Evolutionary conservation across 2,888 invertebrate genomes (phyloP).

Genomic region (Tachystola acroxantha): DNA sequence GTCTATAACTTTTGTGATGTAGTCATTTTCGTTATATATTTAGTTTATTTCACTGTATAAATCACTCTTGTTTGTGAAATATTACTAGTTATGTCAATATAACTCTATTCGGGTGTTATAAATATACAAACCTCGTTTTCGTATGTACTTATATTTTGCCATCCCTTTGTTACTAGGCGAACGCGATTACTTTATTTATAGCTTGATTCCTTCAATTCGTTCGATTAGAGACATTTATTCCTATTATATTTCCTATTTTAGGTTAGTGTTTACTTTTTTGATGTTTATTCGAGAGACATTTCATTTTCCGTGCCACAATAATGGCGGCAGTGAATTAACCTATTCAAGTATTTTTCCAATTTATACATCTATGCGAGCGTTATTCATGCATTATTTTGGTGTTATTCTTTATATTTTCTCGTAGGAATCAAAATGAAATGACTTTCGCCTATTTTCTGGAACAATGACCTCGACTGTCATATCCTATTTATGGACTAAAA

Average conservation of each 20-base stretch:
- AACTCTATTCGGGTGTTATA: constrained; percentile 33
- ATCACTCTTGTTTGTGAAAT: constrained; percentile 17
- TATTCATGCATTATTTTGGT: constrained; percentile 37
- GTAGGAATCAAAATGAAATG: constrained; percentile 52
- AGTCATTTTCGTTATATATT: constrained; percentile 62
- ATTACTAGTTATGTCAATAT: constrained; percentile 31
- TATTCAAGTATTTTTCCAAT: constrained; percentile 57
- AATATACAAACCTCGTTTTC: constrained; percentile 67
- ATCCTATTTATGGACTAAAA: constrained; percentile 68
- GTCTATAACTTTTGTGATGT: constrained; percentile 78
- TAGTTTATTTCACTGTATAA: constrained; percentile 25
- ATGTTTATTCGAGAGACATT: constrained; percentile 70
- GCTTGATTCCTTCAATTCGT: constrained; percentile 20
- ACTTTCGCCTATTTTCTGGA: constrained; percentile 59
- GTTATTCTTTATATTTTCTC: constrained; percentile 54
- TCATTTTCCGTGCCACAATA: constrained; percentile 74
- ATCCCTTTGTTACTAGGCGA: constrained; percentile 63
- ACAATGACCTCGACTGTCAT: constrained; percentile 72
- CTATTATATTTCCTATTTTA: constrained; percentile 29
- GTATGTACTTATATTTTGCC: constrained; percentile 53
- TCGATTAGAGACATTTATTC: constrained; percentile 17
- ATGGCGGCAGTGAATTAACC: constrained; percentile 78
- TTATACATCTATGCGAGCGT: constrained; percentile 32
- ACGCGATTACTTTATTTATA: constrained; percentile 23
- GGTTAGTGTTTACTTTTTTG: constrained; percentile 73